Base-by-base conservation (phyloP, 2,113 vertebrate genomes). In the Microtus ochrogaster region DNA sequence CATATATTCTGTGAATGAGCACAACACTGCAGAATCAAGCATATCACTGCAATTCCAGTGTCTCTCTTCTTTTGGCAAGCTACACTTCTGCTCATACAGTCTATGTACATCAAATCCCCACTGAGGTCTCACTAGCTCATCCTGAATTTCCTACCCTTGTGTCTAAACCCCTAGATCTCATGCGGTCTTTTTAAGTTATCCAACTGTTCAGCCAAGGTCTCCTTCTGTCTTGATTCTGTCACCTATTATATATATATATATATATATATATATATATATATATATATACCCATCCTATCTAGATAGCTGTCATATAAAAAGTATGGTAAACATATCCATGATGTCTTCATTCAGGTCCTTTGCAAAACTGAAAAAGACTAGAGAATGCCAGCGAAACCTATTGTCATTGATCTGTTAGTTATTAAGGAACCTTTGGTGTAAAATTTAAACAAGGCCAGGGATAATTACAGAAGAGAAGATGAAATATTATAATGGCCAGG, bases 361-460 rank as follows among this genome's bases (percentile, higher is more conserved):
- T 26, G 21, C 52, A 49, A 92, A 88, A 65, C 70, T 63, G 41
- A 0, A 76, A 78, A 41, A 73, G 74, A 96, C 78, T 39, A 94
- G 76, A 61, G 52, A 17, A 36, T 87, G 36, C 41, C 81, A 84
- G 47, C 55, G 47, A 95, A 85, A 28, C 36, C 65, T 73, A 44
- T 74, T 87, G 63, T 95, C 61, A 90, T 0, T 82, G 88, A 93
- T 47, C 65, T 24, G 10, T 78, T 93, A 61, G 76, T 65, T 44
- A 63, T 41, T 58, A 61, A 91, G 41, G 13, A 90, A 16, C 39
- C 19, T 82, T 87, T 58, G 61, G 10, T 24, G 39, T 55, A 74
- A 84, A 87, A 79, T 70, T 90, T 84, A 87, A 95, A 90, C 33
- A 94, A 68, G 44, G 28, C 94, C 36, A 92, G 36, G 24, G 58